Base-by-base conservation (phyloP, 2,113 vertebrate species). In the Poeciliopsis prolifica region DNA sequence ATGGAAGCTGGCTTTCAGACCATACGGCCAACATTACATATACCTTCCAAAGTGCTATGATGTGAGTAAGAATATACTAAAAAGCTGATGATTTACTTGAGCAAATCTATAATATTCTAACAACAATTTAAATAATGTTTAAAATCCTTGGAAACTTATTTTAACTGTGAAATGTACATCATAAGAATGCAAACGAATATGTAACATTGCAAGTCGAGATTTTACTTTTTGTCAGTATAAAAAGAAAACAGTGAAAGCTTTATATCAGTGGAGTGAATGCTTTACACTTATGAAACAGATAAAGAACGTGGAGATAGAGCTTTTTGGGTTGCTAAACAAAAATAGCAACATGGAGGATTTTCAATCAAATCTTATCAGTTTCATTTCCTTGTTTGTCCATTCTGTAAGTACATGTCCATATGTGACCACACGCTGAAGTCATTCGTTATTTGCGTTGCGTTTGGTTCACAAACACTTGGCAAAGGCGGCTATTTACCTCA, bases 281-380 rank as follows among this genome's bases (percentile, higher is more conserved):
- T 19, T 33, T 31, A 35, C 75, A 64, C 24, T 67, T 60, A 22
- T 2, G 26, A 48, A 73, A 48, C 30, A 65, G 62, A 77, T 75
- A 61, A 4, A 40, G 60, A 62, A 44, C 15, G 2, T 4, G 10
- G 48, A 76, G 54, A 83, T 44, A 17, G 51, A 61, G 74, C 73
- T 15, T 74, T 78, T 83, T 76, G 37, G 70, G 73, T 82, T 83
- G 35, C 17, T 64, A 69, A 72, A 65, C 1, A 8, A 44, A 35
- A 70, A 78, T 72, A 72, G 74, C 48, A 54, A 13, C 29, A 66
- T 24, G 68, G 65, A 70, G 72, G 79, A 82, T 82, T 75, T 87
- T 80, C 68, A 84, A 77, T 82, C 75, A 78, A 68, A 77, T 26
- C 65, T 67, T 60, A 86, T 84, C 76, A 70, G 78, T 82, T 89